Base-by-base conservation (phyloP, 1,140 invertebrate genomes). In the Orius laevigatus region DNA sequence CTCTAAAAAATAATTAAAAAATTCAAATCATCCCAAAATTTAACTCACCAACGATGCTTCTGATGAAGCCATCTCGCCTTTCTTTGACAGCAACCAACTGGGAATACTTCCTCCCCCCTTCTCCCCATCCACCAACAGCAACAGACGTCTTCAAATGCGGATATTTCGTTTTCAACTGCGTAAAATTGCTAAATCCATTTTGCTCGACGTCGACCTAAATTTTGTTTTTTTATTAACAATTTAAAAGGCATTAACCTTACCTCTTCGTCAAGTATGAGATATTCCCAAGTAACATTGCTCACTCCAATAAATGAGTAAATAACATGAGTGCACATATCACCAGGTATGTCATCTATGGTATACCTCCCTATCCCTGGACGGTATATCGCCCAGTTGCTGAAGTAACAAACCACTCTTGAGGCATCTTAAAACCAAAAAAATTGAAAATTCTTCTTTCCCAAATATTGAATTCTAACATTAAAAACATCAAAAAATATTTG, bases 301-400 rank as follows among this genome's bases (percentile, higher is more conserved):
- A 91, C 78, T 1, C 87, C 87, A 49, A 89, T 79, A 60, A 92
- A 92, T n/a, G 86, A 85, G 61, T 91, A 92, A 40, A 91, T 79
- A 3, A 90, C 59, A 60, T 92, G 87, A 0, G 87, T 91, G 59
- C 87, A 92, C 25, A 83, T 65, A 53, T 85, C 75, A 1, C 71
- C 79, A 0, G 85, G 86, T 43, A 91, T 75, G 59, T 91, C 84
- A 38, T 87, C 77, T 39, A 90, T 75, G 1, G 70, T 77, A 58
- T 90, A 91, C 33, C 74, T 76, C 3, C 84, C 85, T 5, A 82
- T 65, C 4, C 78, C 84, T 1, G 84, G 82, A 32, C 86, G 69
- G 63, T 89, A 84, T n/a, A 88, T 74, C 3, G 87, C 87, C 88
- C 87, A 92, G 58, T 88, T 89, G 59, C 82, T 87, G 66, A 87